Evolutionary conservation across 2,113 vertebrate species (phyloP).

Genomic region (Noturus placidus): DNA sequence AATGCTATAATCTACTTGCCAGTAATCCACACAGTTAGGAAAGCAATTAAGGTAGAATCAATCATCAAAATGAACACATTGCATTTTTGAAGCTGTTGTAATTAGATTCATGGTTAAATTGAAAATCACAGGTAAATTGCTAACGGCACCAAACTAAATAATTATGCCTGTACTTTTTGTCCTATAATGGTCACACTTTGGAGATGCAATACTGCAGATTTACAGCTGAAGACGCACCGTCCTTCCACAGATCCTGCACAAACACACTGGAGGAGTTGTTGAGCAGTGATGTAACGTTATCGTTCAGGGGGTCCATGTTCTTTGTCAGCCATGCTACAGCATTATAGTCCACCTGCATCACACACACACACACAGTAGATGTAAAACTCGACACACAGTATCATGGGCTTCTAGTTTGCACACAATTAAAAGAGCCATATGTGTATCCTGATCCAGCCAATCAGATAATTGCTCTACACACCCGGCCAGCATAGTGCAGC

Average conservation of each 20-base stretch:
- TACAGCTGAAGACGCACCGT: conserved; percentile 68
- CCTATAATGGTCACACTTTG: not conserved
- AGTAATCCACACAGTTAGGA: too few species aligned
- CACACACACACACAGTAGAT: conserved; percentile 8
- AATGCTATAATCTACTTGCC: too few species aligned
- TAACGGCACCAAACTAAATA: not conserved
- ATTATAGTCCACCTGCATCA: conserved; percentile 81
- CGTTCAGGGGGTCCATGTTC: conserved; percentile 89
- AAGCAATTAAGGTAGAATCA: not conserved
- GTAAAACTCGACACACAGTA: not conserved
- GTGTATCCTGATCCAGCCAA: not conserved
- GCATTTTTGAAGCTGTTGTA: not conserved
- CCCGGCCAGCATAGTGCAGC: conserved; percentile 90
- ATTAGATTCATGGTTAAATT: not conserved
- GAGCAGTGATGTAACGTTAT: conserved; percentile 82
- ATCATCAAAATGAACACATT: not conserved
- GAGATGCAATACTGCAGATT: not conserved
- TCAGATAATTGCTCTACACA: conserved; percentile 58
- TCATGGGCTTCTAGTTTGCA: not conserved
- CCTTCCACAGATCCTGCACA: conserved; percentile 85
- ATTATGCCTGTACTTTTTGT: not conserved
- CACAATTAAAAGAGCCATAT: not conserved
- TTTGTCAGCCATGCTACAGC: conserved; percentile 86
- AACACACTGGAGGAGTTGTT: conserved; percentile 84
- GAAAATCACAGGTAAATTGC: not conserved